Percentiles rank a stretch among this genome's conserved stretches.
These are phyloP conservation scores for Lithobates pipiens DNA, from an alignment of 2,797 vertebrate species.

Conservation along the genomic window DNA sequence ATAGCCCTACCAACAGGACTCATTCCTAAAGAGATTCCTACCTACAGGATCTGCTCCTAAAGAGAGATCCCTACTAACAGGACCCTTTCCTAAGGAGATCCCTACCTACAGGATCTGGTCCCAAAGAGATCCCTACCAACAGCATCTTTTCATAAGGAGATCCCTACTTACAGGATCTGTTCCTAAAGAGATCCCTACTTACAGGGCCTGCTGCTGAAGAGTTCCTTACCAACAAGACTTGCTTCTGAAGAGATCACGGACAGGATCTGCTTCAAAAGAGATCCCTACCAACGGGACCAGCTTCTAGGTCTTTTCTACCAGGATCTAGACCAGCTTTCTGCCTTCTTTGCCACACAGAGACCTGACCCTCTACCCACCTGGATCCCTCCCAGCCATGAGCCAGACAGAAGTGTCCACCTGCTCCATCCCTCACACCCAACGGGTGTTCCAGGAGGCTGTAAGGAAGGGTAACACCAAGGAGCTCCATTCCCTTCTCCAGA, in stretches of 20 bases:
- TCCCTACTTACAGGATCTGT: background rate
- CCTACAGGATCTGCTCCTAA: background rate
- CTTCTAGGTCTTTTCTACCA: background rate
- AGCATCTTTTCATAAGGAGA: background rate
- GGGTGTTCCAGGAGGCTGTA: slow-evolving; percentile 97
- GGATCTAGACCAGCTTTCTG: background rate
- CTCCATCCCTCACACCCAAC: slow-evolving; percentile 90
- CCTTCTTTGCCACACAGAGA: background rate
- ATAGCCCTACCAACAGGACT: background rate
- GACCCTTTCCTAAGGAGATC: background rate
- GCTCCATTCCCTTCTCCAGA: slow-evolving; percentile 94
- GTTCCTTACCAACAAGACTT: slow-evolving; percentile 16
- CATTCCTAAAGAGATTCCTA: no score
- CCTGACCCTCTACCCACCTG: slow-evolving; percentile 5
- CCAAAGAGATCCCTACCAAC: background rate
- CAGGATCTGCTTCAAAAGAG: background rate
- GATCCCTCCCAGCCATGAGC: slow-evolving; percentile 83
- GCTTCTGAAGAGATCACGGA: background rate
- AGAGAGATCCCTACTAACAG: background rate
- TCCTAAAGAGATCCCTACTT: background rate
- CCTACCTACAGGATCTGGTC: background rate
- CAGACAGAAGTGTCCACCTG: slow-evolving; percentile 92
- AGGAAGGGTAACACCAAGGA: slow-evolving; percentile 95
- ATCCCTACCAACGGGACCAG: slow-evolving; percentile 3
- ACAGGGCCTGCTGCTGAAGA: background rate